Evolutionary conservation across 2,113 vertebrate species (phyloP), one percentile per base, ranked within the genome.

Genomic region (Perca fluviatilis): DNA sequence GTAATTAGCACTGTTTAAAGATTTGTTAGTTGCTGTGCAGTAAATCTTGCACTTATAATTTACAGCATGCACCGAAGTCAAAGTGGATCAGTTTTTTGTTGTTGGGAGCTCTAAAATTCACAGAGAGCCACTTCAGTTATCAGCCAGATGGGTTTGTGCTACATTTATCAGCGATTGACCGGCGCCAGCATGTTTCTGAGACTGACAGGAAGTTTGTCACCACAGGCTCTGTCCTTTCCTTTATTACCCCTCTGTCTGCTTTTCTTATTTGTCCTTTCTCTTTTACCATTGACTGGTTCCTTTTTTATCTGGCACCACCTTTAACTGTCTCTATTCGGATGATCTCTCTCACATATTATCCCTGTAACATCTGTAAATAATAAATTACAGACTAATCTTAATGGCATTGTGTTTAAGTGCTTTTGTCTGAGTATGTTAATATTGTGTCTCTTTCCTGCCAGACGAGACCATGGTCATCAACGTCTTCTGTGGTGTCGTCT

Each of bases 391-490:
- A 43, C 9, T 43, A 10, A 11, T 43, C 40, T 43, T 11, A 11
- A 43, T 43, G 40, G 40, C 40, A 43, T 43, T 43, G 4, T 21
- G 18, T 67, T 66, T 71, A 21, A 25, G 18, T 72, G 65, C 19
- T 23, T 36, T 64, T 60, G 6, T 47, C 7, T 19, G 3, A 0
- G 1, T 25, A 8, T 11, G 1, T 74, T 27, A 0, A 18, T 36
- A 25, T 21, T 4, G 3, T 49, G 63, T 86, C 5, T 83, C 74
- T 88, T 77, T 69, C 58, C 36, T 93, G 89, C 70, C 95, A 99
- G 98, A 99, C 84, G 98, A 99, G 92, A 98, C 97, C 11, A 95
- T 99, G 93, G 94, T 99, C 43, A 96, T 99, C 94, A 99, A 99
- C 57, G 97, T 99, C n/a, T 97, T 99, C 88, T 99, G 97, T 27